Percentiles rank a stretch among this genome's conserved stretches.
These are phyloP conservation scores for Drosophila parvula DNA, from an alignment of 1,140 invertebrate species.

Conservation along the genomic window DNA sequence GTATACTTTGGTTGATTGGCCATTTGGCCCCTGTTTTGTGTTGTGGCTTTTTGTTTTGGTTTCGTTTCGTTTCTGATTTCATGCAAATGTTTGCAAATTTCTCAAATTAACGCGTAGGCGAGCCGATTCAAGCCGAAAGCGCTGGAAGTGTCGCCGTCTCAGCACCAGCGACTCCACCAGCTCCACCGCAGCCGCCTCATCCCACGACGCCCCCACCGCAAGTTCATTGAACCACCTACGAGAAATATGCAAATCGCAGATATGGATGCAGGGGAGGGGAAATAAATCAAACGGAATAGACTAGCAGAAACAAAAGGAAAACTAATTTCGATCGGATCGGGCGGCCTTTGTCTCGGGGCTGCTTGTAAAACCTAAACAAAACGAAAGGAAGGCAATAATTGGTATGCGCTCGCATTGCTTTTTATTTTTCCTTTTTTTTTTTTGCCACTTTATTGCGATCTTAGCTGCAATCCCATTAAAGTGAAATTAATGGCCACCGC, in stretches of 20 bases:
- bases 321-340: conserved; percentile 69
- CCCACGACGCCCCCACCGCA: conserved; percentile 70
- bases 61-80: conserved; percentile 57
- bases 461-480: conserved; percentile 53
- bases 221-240: conserved; percentile 82
- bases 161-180: conserved; percentile 28
- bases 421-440: conserved; percentile 9
- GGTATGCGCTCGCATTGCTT: conserved; percentile 38
- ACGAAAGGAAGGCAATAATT: conserved; percentile 37
- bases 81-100: conserved; percentile 79
- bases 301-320: conserved; percentile 61
- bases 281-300: conserved; percentile 59
- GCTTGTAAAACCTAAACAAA: conserved; percentile 27
- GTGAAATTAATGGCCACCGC: conserved; percentile 66
- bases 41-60: conserved; percentile 42
- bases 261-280: conserved; percentile 52
- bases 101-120: conserved; percentile 77
- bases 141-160: conserved; percentile 62
- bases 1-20: conserved; percentile 23
- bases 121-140: conserved; percentile 53
- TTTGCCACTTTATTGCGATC: conserved; percentile 15
- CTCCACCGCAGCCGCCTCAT: conserved; percentile 55
- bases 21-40: conserved; percentile 37
- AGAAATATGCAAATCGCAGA: conserved; percentile 76
- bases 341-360: conserved; percentile 59